Evolutionary conservation across 2,797 vertebrate genomes (phyloP), one percentile per base, ranked within the genome.

Genomic region (Enteromius radiatus): DNA sequence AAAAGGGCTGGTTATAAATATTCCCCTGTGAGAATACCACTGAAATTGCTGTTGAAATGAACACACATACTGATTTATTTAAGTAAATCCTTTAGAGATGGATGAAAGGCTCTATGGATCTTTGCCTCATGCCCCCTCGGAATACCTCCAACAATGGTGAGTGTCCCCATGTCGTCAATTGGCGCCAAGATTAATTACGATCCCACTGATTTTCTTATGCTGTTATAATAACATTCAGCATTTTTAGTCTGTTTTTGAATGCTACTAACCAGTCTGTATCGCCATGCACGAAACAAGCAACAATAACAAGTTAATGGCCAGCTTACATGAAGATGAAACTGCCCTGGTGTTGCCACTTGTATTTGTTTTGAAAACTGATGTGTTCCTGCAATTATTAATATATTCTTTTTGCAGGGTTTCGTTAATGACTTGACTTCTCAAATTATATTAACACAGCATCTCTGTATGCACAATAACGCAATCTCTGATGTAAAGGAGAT

Each of bases 81-180:
- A 68, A 87, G 91, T 92, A 87, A 91, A 92, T 92, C 87, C 89
- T 87, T 73, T 92, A 91, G 93, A 92, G 92, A 96, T 96, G 95
- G 94, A 95, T 81, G 93, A 95, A 90, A 94, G 91, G 91, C 90
- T 93, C 92, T 94, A 93, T 85, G 93, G 94, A 93, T 92, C 94
- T 87, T 90, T 95, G 92, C 94, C 94, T 87, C 82, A 88, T 86
- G 91, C 94, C 76, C 94, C 94, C 85, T 93, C 94, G 88, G 94
- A 95, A 90, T 96, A 96, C 90, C 94, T 96, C 85, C 95, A 95
- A 23, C 93, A 95, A 91, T 96, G 95, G 95, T 96, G 94, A 95
- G 95, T 95, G 84, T 71, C 86, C 87, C 69, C 65, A 78, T 92
- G 89, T 89, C 90, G 76, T 78, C 89, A 63, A 85, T 83, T 91